Base-by-base conservation (phyloP, 2,888 invertebrate species). In the Phanerotoma sp. region DNA sequence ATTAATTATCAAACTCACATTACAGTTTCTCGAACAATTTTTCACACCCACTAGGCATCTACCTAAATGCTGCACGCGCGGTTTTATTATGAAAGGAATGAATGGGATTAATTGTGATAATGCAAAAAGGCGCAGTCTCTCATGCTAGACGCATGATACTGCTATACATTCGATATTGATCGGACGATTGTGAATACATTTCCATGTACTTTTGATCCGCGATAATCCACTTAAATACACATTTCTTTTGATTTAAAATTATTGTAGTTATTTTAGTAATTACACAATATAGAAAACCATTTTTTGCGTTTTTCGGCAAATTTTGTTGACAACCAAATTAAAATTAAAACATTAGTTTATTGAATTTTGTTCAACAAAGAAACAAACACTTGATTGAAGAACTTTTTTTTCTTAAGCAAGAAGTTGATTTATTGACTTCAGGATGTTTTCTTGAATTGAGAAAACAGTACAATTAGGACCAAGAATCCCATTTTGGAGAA, bases 31-130 rank as follows among this genome's bases (percentile, higher is more conserved):
- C 9, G 28, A n/a, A 15, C 18, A 42, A 35, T 15, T 25, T 42
- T 33, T 28, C 37, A 25, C 51, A 18, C 45, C 51, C 51, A 51
- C 30, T 22, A 45, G 45, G 45, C 51, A 45, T 45, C 38, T 18
- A 22, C 4, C n/a, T 13, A 30, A 51, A 42, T 13, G 25, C n/a
- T 40, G 16, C 20, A 30, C 9, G 41, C 18, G 22, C 21, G 47
- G 41, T 42, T 53, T 25, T 33, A 53, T 53, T 33, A 35, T 40
- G 41, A 47, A 53, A 47, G 18, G 47, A 21, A 47, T 11, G 33
- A 47, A 16, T 47, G 21, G 28, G 13, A 52, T 53, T 53, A 53
- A 53, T 53, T 46, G 47, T 25, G 53, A 47, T 53, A 53, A 53
- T 53, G 53, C 25, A 20, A 38, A 25, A 40, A 33, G 53, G 47